These are phyloP conservation scores for Tenthredo mesomela DNA, from an alignment of 2,888 invertebrate species.

Conservation along the genomic window DNA sequence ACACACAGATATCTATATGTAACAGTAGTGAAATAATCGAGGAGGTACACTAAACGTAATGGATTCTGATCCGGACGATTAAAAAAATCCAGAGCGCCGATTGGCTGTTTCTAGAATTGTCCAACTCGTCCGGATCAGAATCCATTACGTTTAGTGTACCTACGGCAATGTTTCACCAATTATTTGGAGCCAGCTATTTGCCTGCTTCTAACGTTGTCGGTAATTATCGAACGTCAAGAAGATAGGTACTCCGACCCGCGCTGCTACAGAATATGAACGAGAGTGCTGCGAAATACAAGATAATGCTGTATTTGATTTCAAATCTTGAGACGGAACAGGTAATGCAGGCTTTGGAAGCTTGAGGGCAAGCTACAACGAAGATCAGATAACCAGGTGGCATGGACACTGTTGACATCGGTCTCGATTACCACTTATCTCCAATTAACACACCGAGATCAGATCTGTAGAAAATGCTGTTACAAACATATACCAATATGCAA, in stretches of 20 bases:
- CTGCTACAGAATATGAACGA: background rate
- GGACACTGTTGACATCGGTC: background rate
- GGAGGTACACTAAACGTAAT: too few species aligned
- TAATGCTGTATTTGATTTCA: background rate
- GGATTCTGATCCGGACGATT: too few species aligned
- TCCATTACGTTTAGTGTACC: too few species aligned
- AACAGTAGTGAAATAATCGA: too few species aligned
- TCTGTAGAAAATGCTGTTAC: background rate
- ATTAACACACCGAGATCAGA: background rate
- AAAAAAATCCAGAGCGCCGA: too few species aligned
- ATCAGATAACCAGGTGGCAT: background rate
- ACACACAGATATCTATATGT: background rate
- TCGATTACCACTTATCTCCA: constrained; percentile 15
- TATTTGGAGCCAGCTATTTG: background rate
- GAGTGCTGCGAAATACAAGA: background rate
- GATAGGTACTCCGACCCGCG: background rate
- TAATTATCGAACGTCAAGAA: background rate
- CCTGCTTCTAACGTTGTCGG: background rate
- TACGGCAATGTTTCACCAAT: background rate
- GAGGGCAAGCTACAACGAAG: constrained; percentile 7
- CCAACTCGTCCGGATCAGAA: too few species aligned
- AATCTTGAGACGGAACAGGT: background rate
- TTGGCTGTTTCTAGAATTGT: too few species aligned
- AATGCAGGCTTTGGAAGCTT: background rate
- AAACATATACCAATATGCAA: background rate